Conservation (phyloP, 2,113 vertebrate species). For the Callopanchax toddi region DNA sequence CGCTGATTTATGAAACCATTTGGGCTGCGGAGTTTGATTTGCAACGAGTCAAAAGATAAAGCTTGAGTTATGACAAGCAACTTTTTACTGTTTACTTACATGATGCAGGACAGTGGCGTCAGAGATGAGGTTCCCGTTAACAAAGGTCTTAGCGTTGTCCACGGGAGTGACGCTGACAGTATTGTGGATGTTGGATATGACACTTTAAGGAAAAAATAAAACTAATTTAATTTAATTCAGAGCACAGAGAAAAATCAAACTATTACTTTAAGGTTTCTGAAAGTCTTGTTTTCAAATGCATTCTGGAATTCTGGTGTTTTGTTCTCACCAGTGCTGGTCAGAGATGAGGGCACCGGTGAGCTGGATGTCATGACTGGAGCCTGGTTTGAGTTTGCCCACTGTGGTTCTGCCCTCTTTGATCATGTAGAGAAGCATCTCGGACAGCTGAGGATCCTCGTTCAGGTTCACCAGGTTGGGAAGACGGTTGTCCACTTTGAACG, state of each 20-base stretch:
- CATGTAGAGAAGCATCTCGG: constrained; percentile 96
- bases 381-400: constrained; percentile 84
- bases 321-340: constrained; percentile 89
- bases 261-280: too few species aligned
- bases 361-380: constrained; percentile 88
- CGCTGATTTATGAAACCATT: not conserved
- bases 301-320: not conserved
- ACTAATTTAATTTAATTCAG: not conserved
- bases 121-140: constrained; percentile 88
- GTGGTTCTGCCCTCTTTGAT: constrained; percentile 92
- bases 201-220: constrained; percentile 66
- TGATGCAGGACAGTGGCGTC: constrained; percentile 86
- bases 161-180: constrained; percentile 85
- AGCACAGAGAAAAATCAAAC: too few species aligned
- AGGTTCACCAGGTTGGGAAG: constrained; percentile 95
- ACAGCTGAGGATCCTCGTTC: constrained; percentile 96
- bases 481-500: constrained; percentile 92
- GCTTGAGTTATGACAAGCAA: not conserved
- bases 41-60: rapidly evolving
- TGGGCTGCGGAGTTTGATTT: not conserved
- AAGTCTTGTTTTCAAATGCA: too few species aligned
- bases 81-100: constrained; percentile 77
- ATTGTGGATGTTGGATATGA: constrained; percentile 83
- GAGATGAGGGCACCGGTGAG: constrained; percentile 91
- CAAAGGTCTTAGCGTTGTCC: constrained; percentile 87